A percentile compares a stretch with the other conserved stretches of the same genome.
Evolutionary conservation across 2,113 vertebrate genomes (phyloP).

Genomic region (Vidua macroura): DNA sequence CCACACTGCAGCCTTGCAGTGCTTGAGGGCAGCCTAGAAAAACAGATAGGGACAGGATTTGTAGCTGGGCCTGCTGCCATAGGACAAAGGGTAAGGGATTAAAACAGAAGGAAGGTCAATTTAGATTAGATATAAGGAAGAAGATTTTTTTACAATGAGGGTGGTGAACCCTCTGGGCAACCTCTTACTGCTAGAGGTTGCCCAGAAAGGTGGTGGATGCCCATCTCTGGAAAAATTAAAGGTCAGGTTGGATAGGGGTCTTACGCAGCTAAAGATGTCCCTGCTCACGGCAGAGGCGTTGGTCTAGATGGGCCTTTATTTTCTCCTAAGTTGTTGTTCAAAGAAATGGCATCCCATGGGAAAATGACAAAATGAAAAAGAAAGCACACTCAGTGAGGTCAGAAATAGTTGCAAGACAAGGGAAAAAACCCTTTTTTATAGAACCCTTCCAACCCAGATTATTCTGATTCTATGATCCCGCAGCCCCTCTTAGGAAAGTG

Average conservation of each 20-base stretch:
- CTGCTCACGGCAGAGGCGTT: background rate
- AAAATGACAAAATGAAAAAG: background rate
- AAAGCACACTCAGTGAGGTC: background rate
- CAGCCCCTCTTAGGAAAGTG: rapidly evolving
- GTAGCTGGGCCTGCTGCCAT: background rate
- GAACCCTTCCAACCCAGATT: background rate
- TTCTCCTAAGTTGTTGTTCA: background rate
- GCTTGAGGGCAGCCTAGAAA: background rate
- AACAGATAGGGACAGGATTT: background rate
- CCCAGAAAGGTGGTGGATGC: background rate
- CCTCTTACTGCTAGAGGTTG: background rate
- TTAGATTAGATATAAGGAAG: background rate
- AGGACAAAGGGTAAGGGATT: background rate
- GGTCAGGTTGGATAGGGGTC: background rate
- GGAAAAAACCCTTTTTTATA: background rate
- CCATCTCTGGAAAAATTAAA: background rate
- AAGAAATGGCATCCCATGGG: background rate
- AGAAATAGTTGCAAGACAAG: conserved; percentile 15
- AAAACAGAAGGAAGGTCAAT: background rate
- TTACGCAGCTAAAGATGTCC: background rate
- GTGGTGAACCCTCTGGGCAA: background rate
- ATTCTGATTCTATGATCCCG: background rate
- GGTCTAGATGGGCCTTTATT: background rate
- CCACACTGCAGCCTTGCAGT: rapidly evolving
- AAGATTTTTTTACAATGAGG: background rate